phyloP scores from a whole-genome alignment of 2,113 vertebrate genomes.

The Pseudonaja textilis region DNA sequence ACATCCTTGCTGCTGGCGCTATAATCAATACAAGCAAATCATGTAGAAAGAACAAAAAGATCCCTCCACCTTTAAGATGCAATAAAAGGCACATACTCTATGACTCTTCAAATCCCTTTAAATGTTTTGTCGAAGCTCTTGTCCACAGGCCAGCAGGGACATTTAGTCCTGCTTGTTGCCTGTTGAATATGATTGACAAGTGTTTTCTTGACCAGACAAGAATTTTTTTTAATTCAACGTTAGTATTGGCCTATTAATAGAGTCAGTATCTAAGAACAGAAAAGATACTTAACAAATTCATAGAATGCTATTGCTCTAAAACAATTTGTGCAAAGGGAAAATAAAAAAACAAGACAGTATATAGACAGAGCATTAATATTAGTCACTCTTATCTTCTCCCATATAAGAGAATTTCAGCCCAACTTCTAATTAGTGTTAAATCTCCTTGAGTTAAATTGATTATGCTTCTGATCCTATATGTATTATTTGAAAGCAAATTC shows the following conservation, averaged over 20 bases:
- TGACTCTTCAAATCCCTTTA: not conserved
- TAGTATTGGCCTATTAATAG: not conserved
- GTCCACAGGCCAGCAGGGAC: not conserved
- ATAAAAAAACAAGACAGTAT: not conserved
- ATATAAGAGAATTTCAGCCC: not conserved
- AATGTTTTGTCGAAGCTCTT: conserved; percentile 2
- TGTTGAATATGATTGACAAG: conserved; percentile 50
- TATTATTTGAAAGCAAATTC: not conserved
- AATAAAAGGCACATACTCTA: not conserved
- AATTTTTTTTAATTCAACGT: not conserved
- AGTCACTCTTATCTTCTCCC: not conserved
- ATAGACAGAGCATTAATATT: not conserved
- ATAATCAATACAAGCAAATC: conserved; percentile 4
- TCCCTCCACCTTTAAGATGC: not conserved
- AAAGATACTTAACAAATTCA: conserved; percentile 26
- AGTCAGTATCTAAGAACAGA: conserved; percentile 9
- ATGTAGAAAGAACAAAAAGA: not conserved
- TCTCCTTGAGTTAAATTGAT: conserved; percentile 15
- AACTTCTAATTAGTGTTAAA: conserved; percentile 51
- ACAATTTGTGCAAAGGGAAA: conserved; percentile 57
- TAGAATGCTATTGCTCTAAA: conserved; percentile 47
- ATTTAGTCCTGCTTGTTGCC: conserved; percentile 38
- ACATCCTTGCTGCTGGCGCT: not conserved
- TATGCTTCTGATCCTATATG: not conserved
- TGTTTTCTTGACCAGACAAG: conserved; percentile 29